Base-by-base conservation (phyloP, 2,113 vertebrate species). In the Thryonomys swinderianus region DNA sequence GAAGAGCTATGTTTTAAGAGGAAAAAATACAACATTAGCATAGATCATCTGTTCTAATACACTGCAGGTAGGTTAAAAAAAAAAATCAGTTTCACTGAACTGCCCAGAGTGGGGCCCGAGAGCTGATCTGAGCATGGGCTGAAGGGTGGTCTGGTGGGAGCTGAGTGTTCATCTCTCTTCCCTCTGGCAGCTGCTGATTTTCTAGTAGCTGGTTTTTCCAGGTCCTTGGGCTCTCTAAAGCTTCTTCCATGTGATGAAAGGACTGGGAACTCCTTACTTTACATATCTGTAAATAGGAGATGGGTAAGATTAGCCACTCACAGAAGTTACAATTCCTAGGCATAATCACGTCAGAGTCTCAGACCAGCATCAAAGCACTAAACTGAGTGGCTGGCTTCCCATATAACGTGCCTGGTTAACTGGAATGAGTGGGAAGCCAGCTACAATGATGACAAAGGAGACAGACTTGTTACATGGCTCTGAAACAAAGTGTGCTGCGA, bases 1-100 rank as follows among this genome's bases (percentile, higher is more conserved):
- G 97, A 98, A 97, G 97, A 98, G 98, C 98, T 98, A 96, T 97
- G 96, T 98, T 98, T 98, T 98, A 97, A 96, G 95, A 97, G 97
- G 48, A 51, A 96, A 98, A 98, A 98, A 98, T 93, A 98, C 78
- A 97, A 98, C 79, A 97, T 94, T 95, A 97, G 95, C 79, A 78
- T 62, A 91, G 96, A 78, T 98, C 96, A 78, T 94, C 66, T 90
- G 91, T 90, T 95, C 96, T 95, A 96, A 96, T n/a, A 76, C 14
- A 48, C 96, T 95, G 95, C 93, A 96, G 82, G 86, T 86, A 86
- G 95, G 59, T 92, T n/a, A n/a, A n/a, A n/a, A 45, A 90, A 97
- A 86, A 80, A 84, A 92, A 91, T 79, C 59, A 85, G 88, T 73
- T 66, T 93, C 48, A 95, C 67, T 97, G 96, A 96, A 96, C 91